Base-by-base conservation (phyloP, 2,888 invertebrate genomes). In the Thumatha senex region DNA sequence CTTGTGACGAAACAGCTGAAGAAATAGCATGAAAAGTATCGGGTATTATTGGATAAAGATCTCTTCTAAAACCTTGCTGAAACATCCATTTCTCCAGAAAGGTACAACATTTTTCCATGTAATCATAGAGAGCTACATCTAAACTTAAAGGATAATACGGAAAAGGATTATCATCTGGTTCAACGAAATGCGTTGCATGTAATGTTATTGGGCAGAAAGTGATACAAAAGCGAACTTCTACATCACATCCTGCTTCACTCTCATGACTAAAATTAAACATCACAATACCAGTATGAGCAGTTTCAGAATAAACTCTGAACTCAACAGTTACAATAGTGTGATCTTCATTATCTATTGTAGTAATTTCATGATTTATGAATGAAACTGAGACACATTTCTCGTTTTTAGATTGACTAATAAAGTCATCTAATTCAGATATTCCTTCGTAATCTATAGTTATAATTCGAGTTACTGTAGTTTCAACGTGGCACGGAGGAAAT, bases 41-140 rank as follows among this genome's bases (percentile, higher is more conserved):
- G 24, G 91, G 91, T 61, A 91, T 86, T 48, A 77, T 74, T 1
- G 91, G 90, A 67, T 76, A 86, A 42, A 91, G 75, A 58, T 91
- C 91, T 70, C 87, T 83, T 44, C 86, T 81, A 67, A 89, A 91
- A 8, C 91, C 91, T 84, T 91, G 90, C 48, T 82, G 82, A 56
- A 83, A 90, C 86, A 91, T 82, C 91, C 91, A 91, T 59, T 80
- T 88, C 61, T 90, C 89, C 39, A 91, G 68, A 71, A 91, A 91
- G 31, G 53, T 55, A 12, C 69, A 68, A 56, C 84, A 81, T 1
- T 40, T 66, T 57, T 81, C 79, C 76, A 89, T 74, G 55, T 90
- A 89, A 13, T 82, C 67, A 58, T 77, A 78, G 13, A 87, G 66
- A 33, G 78, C 62, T 2, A 29, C 54, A 70, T 89, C 81, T n/a